phyloP scores from a whole-genome alignment of 1,140 invertebrate genomes.

The Vanessa tameamea region DNA sequence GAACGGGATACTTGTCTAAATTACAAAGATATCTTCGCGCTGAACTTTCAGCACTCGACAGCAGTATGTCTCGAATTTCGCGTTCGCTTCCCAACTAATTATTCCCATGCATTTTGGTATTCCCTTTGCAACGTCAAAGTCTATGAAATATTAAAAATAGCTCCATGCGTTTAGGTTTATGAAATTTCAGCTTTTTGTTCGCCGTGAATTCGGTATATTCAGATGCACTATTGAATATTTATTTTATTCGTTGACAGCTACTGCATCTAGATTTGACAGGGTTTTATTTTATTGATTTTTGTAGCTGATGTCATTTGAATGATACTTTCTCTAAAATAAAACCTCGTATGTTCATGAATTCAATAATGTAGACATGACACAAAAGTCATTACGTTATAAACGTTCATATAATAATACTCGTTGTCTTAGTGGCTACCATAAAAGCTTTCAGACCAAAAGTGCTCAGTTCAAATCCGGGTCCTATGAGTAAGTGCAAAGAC shows the following conservation, averaged over 20 bases:
- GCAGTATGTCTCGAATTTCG: slow-evolving; percentile 37
- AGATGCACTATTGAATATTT: slow-evolving; percentile 2
- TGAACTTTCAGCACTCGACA: not conserved
- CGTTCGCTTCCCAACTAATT: slow-evolving; percentile 66
- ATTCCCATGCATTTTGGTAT: slow-evolving; percentile 71
- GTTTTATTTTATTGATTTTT: slow-evolving; percentile 5
- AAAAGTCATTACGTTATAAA: no score
- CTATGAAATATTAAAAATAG: slow-evolving; percentile 70
- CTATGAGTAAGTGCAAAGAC: no score
- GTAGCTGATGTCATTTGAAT: not conserved
- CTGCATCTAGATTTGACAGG: not conserved
- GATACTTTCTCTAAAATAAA: no score
- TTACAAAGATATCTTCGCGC: not conserved
- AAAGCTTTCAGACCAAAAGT: no score
- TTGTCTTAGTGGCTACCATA: no score
- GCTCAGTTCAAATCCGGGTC: no score
- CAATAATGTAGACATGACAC: no score
- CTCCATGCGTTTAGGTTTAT: slow-evolving; percentile 32
- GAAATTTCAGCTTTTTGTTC: slow-evolving; percentile 31
- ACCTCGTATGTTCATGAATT: no score
- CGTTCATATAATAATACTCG: no score
- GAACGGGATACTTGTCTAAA: not conserved
- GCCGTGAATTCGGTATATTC: not conserved
- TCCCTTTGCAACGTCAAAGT: slow-evolving; percentile 70
- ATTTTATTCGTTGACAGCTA: not conserved